phyloP scores from a whole-genome alignment of 2,888 invertebrate genomes.

The Plagiodera versicolora region DNA sequence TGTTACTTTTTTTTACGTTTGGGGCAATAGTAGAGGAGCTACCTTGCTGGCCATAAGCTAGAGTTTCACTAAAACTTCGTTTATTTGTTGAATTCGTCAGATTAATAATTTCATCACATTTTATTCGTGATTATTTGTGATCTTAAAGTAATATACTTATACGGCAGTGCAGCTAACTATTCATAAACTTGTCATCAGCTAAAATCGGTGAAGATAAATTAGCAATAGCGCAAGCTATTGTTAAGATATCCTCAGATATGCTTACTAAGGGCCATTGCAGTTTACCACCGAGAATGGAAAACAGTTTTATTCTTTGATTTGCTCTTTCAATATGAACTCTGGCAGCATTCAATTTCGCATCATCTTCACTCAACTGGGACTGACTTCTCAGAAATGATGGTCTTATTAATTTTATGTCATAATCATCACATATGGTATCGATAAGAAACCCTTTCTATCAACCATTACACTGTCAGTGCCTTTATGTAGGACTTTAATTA shows the following conservation, averaged over 20 bases:
- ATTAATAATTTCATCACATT: too few relatives aligned
- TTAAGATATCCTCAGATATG: constrained; percentile 1
- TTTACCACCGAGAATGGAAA: constrained; percentile 5
- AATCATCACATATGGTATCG: constrained; percentile 1
- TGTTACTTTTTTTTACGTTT: too few relatives aligned
- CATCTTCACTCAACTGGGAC: constrained; percentile 17
- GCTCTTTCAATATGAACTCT: constrained; percentile 18
- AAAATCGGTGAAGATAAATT: constrained; percentile 3
- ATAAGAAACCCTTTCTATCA: background rate
- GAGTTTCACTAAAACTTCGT: too few relatives aligned
- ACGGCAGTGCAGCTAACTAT: background rate
- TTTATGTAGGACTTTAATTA: background rate
- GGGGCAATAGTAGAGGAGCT: too few relatives aligned
- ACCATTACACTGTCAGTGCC: background rate
- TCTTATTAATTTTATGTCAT: constrained; percentile 14
- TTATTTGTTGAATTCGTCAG: too few relatives aligned
- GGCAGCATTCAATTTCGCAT: constrained; percentile 18
- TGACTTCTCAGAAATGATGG: constrained; percentile 21
- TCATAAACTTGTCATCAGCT: constrained; percentile 4
- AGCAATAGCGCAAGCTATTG: constrained; percentile 1
- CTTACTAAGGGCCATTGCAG: constrained; percentile 11
- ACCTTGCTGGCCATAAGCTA: too few relatives aligned
- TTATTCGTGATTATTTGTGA: too few relatives aligned
- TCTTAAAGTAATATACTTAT: background rate
- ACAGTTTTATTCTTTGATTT: constrained; percentile 2